Evolutionary conservation across 1,140 invertebrate genomes (phyloP), one percentile per base, ranked within the genome.

Genomic region (Heliconius congener): DNA sequence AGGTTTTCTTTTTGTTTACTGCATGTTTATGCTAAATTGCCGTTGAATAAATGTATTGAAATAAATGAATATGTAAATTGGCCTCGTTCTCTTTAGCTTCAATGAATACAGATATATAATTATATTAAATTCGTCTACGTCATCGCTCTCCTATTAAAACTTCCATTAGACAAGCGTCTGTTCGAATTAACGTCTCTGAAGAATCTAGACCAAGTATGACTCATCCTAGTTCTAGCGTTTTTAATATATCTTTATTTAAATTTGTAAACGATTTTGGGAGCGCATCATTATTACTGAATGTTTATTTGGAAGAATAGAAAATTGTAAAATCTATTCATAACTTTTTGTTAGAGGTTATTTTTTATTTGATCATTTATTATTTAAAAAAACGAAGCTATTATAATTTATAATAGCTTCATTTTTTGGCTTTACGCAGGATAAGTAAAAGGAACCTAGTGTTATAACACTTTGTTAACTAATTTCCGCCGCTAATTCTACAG

Each of bases 191-290:
- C 46, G 23, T 70, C n/a, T 75, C 52, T 50, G 50, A 76, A 30
- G 74, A 76, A 76, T 76, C 60, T 76, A 76, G 74, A 76, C 39
- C 74, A 70, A 70, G 16, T 60, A 46, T 76, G 74, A 71, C 37
- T 76, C 74, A 76, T 70, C 27, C 19, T 11, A 71, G 9, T 5
- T 11, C 11, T 1, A 66, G 27, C 13, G 13, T 3, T 66, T 66
- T 11, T 27, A 5, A n/a, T 66, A 66, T 13, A 66, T 27, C 3
- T 27, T 16, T 52, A 1, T 52, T 34, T 34, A 34, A 34, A 34
- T 34, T 52, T 52, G 18, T 52, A 19, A 52, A 52, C 5, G 5
- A 18, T 16, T 52, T 19, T 18, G 18, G 2, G 50, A 8, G 50
- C 18, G 16, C 16, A 19, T 52, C 18, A 6, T 52, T 2, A 19